Percentiles rank a stretch among this genome's conserved stretches.
Conservation (phyloP, 2,888 invertebrate species). For the Anthrax anthrax region DNA sequence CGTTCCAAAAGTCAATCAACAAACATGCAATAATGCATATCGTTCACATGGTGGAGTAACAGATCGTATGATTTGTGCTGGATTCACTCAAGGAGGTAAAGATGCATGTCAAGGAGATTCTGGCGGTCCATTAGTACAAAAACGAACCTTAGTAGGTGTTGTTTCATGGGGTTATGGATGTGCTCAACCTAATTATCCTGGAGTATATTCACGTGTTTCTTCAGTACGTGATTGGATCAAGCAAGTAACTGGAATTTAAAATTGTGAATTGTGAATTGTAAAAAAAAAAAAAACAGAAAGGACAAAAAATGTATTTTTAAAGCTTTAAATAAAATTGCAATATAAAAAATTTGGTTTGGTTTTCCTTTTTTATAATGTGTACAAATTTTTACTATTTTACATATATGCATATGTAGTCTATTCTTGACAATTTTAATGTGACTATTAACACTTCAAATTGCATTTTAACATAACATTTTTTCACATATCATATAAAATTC, state of each 20-base stretch:
- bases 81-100: constrained; percentile 17
- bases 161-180: constrained; percentile 33
- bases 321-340: no score
- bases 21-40: constrained; percentile 18
- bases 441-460: no score
- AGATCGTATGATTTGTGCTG: constrained; percentile 27
- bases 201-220: constrained; percentile 26
- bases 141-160: constrained; percentile 22
- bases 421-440: no score
- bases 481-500: no score
- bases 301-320: no score
- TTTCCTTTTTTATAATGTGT: no score
- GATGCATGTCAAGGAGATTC: constrained; percentile 26
- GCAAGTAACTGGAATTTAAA: constrained; percentile 12
- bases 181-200: constrained; percentile 23
- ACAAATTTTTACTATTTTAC: no score
- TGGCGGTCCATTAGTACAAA: constrained; percentile 26
- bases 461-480: no score
- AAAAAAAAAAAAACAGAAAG: no score
- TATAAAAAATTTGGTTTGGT: no score
- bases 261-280: no score
- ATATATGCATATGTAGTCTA: no score
- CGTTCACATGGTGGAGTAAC: constrained; percentile 16
- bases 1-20: constrained; percentile 23
- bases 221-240: constrained; percentile 18